Base-by-base conservation (phyloP, 2,113 vertebrate species). In the Plotosus lineatus region DNA sequence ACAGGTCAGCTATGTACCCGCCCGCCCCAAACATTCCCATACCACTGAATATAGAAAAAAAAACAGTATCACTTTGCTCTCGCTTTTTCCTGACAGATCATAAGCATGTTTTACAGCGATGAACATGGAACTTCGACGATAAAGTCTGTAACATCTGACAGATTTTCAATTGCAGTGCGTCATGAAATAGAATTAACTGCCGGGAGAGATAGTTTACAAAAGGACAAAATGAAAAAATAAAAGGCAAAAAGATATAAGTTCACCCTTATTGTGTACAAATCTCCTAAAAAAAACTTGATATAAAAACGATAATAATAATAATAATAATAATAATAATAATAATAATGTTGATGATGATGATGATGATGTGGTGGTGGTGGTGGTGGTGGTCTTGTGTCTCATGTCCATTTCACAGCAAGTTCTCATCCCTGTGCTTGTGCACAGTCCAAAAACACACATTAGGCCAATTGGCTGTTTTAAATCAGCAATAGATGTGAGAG, bases 101-200 rank as follows among this genome's bases (percentile, higher is more conserved):
- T 21, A 3, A 17, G 10, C 9, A 38, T 55, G 21, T 74, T 74
- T 38, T 74, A 74, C 31, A 74, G 31, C 12, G n/a, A 74, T 55
- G 48, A n/a, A 38, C 69, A 36, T 31, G 0, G 11, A 74, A 53
- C 14, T 23, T 31, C 28, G 19, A 74, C 72, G 33, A 74, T 55
- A 74, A 74, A 74, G 71, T 53, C 17, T 36, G 48, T 31, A 74
- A 53, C 36, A 11, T n/a, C 6, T 74, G 72, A 53, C 72, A 74
- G 28, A 55, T 38, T 71, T 48, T 55, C 46, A 74, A 38, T 74
- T 38, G 48, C 31, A 6, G 12, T 10, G 3, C n/a, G n/a, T 53
- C 17, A 23, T 50, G 72, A 55, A 53, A 74, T 38, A 31, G 72
- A 38, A 74, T 53, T 38, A 55, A 74, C 48, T 74, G 48, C n/a